phyloP scores from a whole-genome alignment of 2,888 invertebrate genomes.

The Troides aeacus region DNA sequence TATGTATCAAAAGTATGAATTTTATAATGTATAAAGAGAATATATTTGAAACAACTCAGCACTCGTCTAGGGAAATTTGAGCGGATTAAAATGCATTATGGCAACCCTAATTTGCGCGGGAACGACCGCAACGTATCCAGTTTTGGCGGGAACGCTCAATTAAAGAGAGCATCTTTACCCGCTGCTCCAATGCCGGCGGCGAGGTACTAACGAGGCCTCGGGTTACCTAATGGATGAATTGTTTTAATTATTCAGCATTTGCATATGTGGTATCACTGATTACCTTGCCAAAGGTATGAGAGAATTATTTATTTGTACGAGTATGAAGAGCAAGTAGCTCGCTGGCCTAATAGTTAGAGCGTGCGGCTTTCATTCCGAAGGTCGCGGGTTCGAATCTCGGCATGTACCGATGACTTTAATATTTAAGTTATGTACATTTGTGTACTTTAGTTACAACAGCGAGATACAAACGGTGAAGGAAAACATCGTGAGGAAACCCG shows the following conservation, averaged over 20 bases:
- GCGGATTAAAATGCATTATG: conserved; percentile 30
- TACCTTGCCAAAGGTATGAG: neutral
- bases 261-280: conserved; percentile 11
- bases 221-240: conserved; percentile 42
- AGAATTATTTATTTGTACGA: neutral
- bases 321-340: too few species aligned
- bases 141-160: conserved; percentile 31
- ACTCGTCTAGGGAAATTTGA: conserved; percentile 26
- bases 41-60: conserved; percentile 4
- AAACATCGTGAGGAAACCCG: too few species aligned
- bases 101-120: conserved; percentile 29
- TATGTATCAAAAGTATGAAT: neutral
- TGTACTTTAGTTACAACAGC: too few species aligned
- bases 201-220: conserved; percentile 36
- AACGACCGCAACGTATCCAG: conserved; percentile 24
- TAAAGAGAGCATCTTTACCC: conserved; percentile 38
- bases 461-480: too few species aligned
- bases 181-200: conserved; percentile 40
- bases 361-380: too few species aligned
- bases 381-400: too few species aligned
- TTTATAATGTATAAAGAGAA: conserved; percentile 1
- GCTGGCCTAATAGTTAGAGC: too few species aligned
- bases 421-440: too few species aligned
- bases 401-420: too few species aligned
- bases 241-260: conserved; percentile 35